Percentiles rank a stretch among this genome's conserved stretches.
Conservation (phyloP, 2,888 invertebrate species). For the Emesis furor region DNA sequence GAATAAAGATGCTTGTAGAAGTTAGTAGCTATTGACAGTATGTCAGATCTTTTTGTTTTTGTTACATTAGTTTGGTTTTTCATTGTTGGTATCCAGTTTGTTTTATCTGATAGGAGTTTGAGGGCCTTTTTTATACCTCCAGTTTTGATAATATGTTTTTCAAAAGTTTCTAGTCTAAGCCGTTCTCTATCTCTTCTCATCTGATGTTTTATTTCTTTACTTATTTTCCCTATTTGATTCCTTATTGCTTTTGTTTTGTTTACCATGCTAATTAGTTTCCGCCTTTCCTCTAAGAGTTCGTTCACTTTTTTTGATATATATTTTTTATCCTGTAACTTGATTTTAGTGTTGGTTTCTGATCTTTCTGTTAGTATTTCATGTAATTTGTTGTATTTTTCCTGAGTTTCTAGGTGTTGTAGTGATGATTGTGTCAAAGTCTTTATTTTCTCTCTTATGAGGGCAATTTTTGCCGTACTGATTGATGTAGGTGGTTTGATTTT, state of each 20-base stretch:
- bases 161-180: slow-evolving; percentile 32
- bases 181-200: slow-evolving; percentile 38
- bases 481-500: background rate
- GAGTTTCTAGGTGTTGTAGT: slow-evolving; percentile 7
- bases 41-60: slow-evolving; percentile 45
- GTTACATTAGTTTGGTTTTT: slow-evolving; percentile 28
- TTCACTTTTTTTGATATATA: slow-evolving; percentile 12
- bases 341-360: background rate
- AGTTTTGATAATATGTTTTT: slow-evolving; percentile 41
- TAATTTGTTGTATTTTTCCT: slow-evolving; percentile 30
- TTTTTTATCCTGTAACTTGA: slow-evolving; percentile 4
- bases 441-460: background rate
- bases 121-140: slow-evolving; percentile 48
- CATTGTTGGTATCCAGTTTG: slow-evolving; percentile 45
- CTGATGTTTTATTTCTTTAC: slow-evolving; percentile 42
- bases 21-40: slow-evolving; percentile 36
- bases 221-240: slow-evolving; percentile 41
- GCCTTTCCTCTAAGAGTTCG: slow-evolving; percentile 29
- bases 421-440: background rate
- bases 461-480: background rate
- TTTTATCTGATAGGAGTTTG: slow-evolving; percentile 32
- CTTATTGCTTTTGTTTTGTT: slow-evolving; percentile 37
- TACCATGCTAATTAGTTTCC: slow-evolving; percentile 18
- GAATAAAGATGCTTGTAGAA: slow-evolving; percentile 38
- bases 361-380: slow-evolving; percentile 23